Evolutionary conservation across 2,888 invertebrate species (phyloP).

Genomic region (Congeria kusceri): DNA sequence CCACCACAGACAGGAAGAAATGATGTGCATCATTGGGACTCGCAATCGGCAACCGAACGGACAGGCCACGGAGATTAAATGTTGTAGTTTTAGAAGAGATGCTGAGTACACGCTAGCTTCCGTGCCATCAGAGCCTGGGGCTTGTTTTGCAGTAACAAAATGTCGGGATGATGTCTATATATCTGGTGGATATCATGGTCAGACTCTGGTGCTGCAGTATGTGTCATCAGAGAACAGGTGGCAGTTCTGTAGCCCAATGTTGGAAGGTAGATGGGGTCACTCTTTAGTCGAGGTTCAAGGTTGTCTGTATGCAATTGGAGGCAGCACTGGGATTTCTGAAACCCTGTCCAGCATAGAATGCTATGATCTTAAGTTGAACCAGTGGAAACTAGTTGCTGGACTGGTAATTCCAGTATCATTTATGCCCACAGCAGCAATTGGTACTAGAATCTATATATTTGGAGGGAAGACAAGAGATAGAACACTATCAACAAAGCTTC

Average conservation of each 20-base stretch:
- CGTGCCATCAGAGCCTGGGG: conserved; percentile 68
- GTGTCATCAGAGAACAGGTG: conserved; percentile 60
- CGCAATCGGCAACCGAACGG: conserved; percentile 68
- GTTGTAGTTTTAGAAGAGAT: conserved; percentile 67
- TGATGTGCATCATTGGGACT: conserved; percentile 69
- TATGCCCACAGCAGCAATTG: conserved; percentile 65
- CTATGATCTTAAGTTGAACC: conserved; percentile 57
- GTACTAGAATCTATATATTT: conserved; percentile 66
- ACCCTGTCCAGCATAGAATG: conserved; percentile 67
- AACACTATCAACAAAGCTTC: conserved; percentile 62
- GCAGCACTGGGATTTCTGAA: conserved; percentile 61
- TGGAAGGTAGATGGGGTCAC: conserved; percentile 69
- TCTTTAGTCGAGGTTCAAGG: conserved; percentile 59
- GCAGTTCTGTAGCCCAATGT: conserved; percentile 62
- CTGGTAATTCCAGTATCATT: conserved; percentile 66
- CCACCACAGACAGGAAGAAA: conserved; percentile 66
- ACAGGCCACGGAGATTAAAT: conserved; percentile 68
- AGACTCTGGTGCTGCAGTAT: conserved; percentile 62
- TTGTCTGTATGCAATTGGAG: conserved; percentile 61
- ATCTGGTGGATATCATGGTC: conserved; percentile 67
- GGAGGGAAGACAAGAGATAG: conserved; percentile 67
- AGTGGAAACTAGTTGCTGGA: conserved; percentile 58
- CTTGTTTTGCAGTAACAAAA: conserved; percentile 70
- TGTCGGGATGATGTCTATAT: conserved; percentile 63
- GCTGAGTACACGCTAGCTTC: conserved; percentile 62